Evolutionary conservation across 2,113 vertebrate genomes (phyloP).

Genomic region (Gobius niger): DNA sequence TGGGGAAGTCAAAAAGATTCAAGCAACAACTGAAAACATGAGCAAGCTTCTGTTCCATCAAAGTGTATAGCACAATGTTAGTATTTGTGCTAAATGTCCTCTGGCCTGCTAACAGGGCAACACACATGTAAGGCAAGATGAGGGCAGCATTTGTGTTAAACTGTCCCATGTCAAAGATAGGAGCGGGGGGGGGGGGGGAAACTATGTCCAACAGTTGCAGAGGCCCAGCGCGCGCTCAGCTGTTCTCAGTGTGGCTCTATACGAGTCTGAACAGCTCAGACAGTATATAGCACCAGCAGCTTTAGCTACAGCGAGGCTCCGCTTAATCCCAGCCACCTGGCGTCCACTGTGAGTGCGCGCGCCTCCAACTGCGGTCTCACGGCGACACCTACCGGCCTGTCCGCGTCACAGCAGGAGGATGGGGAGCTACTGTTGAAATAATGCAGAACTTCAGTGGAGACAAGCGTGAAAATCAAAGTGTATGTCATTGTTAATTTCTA

Average conservation of each 20-base stretch:
- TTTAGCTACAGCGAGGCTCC: conserved; percentile 42
- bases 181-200: conserved; percentile 12
- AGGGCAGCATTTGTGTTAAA: conserved; percentile 19
- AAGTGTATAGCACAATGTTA: neutral
- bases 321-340: conserved; percentile 66
- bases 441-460: neutral
- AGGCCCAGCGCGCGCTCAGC: conserved; percentile 48
- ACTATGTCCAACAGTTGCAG: conserved; percentile 44
- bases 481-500: no score
- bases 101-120: conserved; percentile 16
- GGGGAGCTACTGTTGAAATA: neutral
- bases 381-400: conserved; percentile 50
- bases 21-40: neutral
- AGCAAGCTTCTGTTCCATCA: neutral
- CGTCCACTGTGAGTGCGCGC: conserved; percentile 34
- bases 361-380: conserved; percentile 28
- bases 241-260: conserved; percentile 53
- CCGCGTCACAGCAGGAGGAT: neutral
- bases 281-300: conserved; percentile 17
- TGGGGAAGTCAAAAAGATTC: neutral
- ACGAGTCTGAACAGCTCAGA: conserved; percentile 45
- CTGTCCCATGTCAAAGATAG: conserved; percentile 23
- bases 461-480: no score
- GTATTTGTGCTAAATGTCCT: neutral
- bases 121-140: conserved; percentile 8